Conservation (phyloP, 2,797 vertebrate genomes). For the Tangara arthus region DNA sequence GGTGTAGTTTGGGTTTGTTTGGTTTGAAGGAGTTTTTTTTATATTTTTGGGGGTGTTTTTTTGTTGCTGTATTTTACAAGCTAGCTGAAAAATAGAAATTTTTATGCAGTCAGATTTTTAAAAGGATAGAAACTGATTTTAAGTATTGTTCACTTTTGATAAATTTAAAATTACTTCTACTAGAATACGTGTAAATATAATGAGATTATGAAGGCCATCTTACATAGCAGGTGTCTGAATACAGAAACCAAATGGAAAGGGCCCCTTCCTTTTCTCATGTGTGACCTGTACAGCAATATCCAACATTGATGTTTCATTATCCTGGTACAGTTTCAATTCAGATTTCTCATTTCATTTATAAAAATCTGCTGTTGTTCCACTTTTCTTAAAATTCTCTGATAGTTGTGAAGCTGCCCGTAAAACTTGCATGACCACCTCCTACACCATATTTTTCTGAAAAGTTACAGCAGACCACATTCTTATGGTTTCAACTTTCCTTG, state of each 20-base stretch:
- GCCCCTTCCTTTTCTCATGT: background rate
- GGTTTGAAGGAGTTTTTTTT: background rate
- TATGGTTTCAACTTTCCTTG: background rate
- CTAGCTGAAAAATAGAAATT: background rate
- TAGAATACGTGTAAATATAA: background rate
- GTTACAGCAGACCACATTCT: background rate
- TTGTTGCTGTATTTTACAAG: background rate
- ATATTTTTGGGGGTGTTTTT: accelerated
- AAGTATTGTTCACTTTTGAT: background rate
- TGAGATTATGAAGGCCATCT: background rate
- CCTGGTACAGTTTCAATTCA: background rate
- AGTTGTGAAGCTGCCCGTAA: background rate
- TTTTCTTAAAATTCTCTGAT: background rate
- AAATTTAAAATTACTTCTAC: background rate
- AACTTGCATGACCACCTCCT: background rate
- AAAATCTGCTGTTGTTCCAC: background rate
- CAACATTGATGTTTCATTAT: accelerated
- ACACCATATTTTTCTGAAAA: background rate
- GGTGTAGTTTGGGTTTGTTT: background rate
- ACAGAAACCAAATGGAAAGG: background rate
- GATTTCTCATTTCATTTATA: background rate
- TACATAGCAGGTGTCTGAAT: background rate
- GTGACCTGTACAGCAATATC: background rate
- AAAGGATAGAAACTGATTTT: background rate
- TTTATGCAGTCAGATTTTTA: background rate